These are phyloP conservation scores for Holothuria glaberrima DNA, from an alignment of 35 echinoderm and acorn worm species.

Conservation along the genomic window DNA sequence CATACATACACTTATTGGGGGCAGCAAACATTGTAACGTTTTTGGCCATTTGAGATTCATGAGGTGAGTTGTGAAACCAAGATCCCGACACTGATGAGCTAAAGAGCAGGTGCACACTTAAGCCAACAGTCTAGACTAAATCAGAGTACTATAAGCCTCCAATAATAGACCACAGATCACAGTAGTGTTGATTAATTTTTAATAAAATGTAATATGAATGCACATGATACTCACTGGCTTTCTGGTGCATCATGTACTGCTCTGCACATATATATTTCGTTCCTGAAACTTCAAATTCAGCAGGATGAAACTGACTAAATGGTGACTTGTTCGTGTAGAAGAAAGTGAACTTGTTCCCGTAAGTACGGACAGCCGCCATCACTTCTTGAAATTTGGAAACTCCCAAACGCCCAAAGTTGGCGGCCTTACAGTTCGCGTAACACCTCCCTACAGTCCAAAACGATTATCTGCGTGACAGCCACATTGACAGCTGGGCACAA, in stretches of 20 bases:
- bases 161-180: no score
- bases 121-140: not conserved
- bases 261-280: constrained; percentile 83
- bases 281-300: constrained; percentile 68
- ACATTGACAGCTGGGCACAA: no score
- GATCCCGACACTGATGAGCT: not conserved
- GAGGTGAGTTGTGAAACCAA: no score
- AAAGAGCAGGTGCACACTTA: not conserved
- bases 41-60: no score
- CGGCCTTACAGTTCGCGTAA: no score
- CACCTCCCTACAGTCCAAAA: not conserved
- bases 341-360: constrained; percentile 64
- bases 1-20: no score
- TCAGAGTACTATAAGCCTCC: not conserved
- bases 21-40: no score
- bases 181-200: no score
- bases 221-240: constrained; percentile 88
- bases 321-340: constrained; percentile 79
- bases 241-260: constrained; percentile 99
- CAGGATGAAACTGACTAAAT: constrained; percentile 84
- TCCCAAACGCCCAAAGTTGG: no score
- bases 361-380: not conserved
- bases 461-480: no score
- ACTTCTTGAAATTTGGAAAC: not conserved
- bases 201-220: no score